Base-by-base conservation (phyloP, 2,888 invertebrate genomes). In the Euzetes globulus region DNA sequence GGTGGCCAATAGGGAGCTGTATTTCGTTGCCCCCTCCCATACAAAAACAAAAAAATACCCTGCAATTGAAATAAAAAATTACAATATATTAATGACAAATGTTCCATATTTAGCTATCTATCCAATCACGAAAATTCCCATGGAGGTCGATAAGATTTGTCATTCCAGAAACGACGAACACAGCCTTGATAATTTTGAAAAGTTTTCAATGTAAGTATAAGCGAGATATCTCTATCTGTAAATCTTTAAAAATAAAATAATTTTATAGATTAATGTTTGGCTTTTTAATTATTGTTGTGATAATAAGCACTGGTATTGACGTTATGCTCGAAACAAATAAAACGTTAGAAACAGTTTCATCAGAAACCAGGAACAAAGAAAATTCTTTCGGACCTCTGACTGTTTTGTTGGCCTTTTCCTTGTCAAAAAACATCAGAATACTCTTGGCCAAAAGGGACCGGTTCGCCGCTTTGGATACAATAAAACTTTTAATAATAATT, bases 401-500 rank as follows among this genome's bases (percentile, higher is more conserved):
- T 11, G 1, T 60, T 25, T 60, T 25, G 27, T 29, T 60, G 19
- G 68, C 73, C 17, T 73, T 73, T 68, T 73, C 73, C 11, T 5
- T 50, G 27, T 19, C 47, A 17, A 73, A 47, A 11, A 73, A 73
- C 37, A 68, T 41, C 3, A 65, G 68, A 15, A 29, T 17, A 50
- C 15, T 73, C 15, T 41, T 73, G 1, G 29, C 29, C 22, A 73
- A 73, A 68, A 27, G 52, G 15, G 19, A 45, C 1, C 5, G 27
- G 1, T 73, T 73, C 37, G 45, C 29, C 5, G 70, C 73, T 33
- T 45, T 73, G 25, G 73, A 73, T 45, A 70, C 73, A 27, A 73
- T 73, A 5, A 73, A 47, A 73, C 68, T 73, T n/a, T 33, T 47
- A 15, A 19, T 73, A 19, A 55, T 73, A 45, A 52, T 73, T n/a